Evolutionary conservation across 2,797 vertebrate genomes (phyloP).

Genomic region (Eidolon dupreanum): DNA sequence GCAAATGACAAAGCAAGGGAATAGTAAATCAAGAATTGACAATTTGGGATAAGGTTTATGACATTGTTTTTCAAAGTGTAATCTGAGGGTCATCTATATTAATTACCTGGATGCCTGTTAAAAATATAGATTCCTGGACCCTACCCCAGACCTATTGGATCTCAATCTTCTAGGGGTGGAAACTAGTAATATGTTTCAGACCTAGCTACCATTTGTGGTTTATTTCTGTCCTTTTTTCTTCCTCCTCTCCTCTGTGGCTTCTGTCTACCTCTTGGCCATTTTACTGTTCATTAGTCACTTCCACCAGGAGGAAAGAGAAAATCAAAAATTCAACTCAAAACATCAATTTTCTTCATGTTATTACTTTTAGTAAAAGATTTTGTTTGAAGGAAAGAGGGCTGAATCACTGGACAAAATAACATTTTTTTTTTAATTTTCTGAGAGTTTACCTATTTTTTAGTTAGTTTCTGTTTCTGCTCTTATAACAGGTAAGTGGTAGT

Average conservation of each 20-base stretch:
- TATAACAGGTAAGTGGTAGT: background rate
- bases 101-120: background rate
- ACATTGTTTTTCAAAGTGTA: background rate
- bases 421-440: conserved; percentile 18
- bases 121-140: conserved; percentile 5
- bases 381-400: conserved; percentile 10
- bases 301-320: conserved; percentile 41
- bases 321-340: conserved; percentile 51
- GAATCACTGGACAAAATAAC: conserved; percentile 26
- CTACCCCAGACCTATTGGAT: background rate
- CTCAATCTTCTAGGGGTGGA: background rate
- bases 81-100: background rate
- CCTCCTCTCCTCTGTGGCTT: background rate
- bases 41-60: background rate
- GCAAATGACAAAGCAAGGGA: background rate
- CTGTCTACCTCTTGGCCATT: conserved; percentile 55
- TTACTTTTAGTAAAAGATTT: conserved; percentile 42
- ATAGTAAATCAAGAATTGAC: background rate
- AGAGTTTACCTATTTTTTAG: conserved; percentile 32
- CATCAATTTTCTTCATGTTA: conserved; percentile 61
- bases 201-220: background rate
- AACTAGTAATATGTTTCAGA: background rate
- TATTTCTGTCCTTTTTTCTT: conserved; percentile 19
- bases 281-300: conserved; percentile 53
- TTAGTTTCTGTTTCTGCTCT: background rate